Percentiles rank a stretch among this genome's conserved stretches.
phyloP scores from a whole-genome alignment of 1,140 invertebrate species.

The Gonioctena quinquepunctata region DNA sequence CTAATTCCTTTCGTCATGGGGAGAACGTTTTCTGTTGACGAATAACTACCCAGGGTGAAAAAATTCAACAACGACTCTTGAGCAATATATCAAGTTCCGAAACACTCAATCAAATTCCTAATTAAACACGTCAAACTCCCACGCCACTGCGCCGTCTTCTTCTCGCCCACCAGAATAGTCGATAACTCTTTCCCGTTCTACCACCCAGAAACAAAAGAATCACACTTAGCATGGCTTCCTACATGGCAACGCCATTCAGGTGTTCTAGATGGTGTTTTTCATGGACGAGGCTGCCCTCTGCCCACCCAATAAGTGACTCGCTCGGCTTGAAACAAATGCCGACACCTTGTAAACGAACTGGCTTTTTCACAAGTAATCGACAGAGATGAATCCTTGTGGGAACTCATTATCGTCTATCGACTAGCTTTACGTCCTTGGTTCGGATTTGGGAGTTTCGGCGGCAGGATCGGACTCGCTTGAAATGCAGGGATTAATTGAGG shows the following conservation, averaged over 20 bases:
- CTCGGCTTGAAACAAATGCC: conserved; percentile 6
- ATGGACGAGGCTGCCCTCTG: conserved; percentile 44
- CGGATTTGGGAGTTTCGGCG: too few relatives aligned
- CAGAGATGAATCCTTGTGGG: conserved; percentile 8
- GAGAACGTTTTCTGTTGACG: background rate
- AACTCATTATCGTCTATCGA: conserved; percentile 1
- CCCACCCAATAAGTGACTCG: conserved; percentile 43
- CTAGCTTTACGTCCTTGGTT: background rate
- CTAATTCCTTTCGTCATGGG: conserved; percentile 10
- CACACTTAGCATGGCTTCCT: conserved; percentile 50
- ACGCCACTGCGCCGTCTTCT: conserved; percentile 21
- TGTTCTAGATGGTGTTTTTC: conserved; percentile 49
- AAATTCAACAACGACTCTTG: too few relatives aligned
- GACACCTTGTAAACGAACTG: conserved; percentile 6
- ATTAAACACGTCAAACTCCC: conserved; percentile 43
- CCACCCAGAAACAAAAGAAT: conserved; percentile 53
- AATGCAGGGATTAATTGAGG: too few relatives aligned
- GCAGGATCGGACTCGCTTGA: too few relatives aligned
- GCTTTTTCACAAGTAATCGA: background rate
- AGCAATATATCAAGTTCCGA: background rate
- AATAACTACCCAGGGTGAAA: background rate
- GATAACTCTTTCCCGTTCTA: conserved; percentile 38
- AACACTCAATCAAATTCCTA: conserved; percentile 20
- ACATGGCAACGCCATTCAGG: conserved; percentile 50
- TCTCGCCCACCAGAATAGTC: background rate